These are phyloP conservation scores for Cygnus buccinator DNA, from an alignment of 2,113 vertebrate species.

Conservation along the genomic window DNA sequence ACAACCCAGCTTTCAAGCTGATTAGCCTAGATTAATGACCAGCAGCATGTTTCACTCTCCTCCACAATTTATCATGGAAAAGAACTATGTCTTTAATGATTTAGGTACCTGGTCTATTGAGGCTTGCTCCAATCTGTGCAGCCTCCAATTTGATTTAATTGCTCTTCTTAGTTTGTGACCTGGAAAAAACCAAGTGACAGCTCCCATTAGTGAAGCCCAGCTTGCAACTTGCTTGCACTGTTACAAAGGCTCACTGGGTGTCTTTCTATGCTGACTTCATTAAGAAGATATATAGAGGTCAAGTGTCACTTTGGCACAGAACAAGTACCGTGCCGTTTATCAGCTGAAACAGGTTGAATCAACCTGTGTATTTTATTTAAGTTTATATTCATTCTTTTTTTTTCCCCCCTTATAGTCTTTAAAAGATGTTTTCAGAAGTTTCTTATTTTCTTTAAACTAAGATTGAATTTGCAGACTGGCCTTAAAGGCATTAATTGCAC, in stretches of 20 bases:
- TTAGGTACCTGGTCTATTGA: conserved; percentile 84
- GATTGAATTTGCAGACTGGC: background rate
- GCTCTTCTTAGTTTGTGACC: conserved; percentile 85
- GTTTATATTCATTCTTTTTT: background rate
- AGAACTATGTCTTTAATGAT: conserved; percentile 91
- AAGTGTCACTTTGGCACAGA: conserved; percentile 74
- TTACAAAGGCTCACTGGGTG: conserved; percentile 78
- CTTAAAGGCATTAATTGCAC: conserved; percentile 29
- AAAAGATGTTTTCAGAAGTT: conserved; percentile 7
- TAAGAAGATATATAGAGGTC: conserved; percentile 81
- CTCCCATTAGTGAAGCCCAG: conserved; percentile 84
- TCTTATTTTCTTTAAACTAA: conserved; percentile 32
- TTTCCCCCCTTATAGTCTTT: background rate
- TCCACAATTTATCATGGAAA: conserved; percentile 93
- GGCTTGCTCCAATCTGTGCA: conserved; percentile 75
- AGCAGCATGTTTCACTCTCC: conserved; percentile 84
- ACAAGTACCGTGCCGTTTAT: conserved; percentile 54
- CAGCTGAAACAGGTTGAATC: conserved; percentile 62
- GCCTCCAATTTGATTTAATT: conserved; percentile 90
- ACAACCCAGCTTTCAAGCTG: conserved; percentile 86
- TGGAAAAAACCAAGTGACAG: conserved; percentile 88
- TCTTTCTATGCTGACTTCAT: conserved; percentile 79
- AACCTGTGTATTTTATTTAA: conserved; percentile 58
- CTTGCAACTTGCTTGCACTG: conserved; percentile 77
- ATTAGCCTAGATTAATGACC: conserved; percentile 96